phyloP scores from a whole-genome alignment of 2,797 vertebrate genomes.

The Crotalus adamanteus region DNA sequence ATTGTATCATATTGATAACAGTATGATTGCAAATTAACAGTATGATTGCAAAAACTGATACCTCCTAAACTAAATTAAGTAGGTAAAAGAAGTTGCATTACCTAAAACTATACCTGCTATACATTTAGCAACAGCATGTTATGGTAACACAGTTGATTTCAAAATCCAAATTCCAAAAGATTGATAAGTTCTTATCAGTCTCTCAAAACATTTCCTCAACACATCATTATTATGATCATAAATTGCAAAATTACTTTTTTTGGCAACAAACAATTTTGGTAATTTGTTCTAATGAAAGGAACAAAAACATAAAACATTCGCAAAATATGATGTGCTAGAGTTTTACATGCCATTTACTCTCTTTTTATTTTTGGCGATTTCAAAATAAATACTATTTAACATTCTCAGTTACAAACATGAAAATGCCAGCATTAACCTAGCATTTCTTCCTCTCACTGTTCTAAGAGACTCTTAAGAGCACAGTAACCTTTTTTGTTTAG shows the following conservation, averaged over 20 bases:
- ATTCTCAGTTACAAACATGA: background rate
- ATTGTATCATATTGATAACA: background rate
- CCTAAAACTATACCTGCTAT: background rate
- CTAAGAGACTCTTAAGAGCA: background rate
- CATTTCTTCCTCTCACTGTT: background rate
- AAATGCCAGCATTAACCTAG: slow-evolving; percentile 6
- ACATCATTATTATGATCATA: background rate
- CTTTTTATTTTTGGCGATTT: slow-evolving; percentile 4
- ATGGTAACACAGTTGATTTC: background rate
- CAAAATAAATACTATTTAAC: background rate
- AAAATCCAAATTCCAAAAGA: background rate
- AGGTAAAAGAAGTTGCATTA: background rate
- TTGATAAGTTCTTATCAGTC: background rate
- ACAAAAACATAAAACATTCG: background rate
- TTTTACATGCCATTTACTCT: background rate
- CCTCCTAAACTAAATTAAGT: background rate
- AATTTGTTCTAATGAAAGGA: background rate
- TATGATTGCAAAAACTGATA: background rate
- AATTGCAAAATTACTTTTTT: background rate
- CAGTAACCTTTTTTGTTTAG: background rate
- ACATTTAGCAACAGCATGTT: background rate
- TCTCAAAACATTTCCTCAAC: background rate
- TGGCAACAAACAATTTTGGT: background rate
- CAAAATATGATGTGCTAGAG: background rate
- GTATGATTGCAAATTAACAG: background rate